Percentiles rank a stretch among this genome's conserved stretches.
These are phyloP conservation scores for Rousettus leschenaultii DNA, from an alignment of 2,113 vertebrate species.

Conservation along the genomic window DNA sequence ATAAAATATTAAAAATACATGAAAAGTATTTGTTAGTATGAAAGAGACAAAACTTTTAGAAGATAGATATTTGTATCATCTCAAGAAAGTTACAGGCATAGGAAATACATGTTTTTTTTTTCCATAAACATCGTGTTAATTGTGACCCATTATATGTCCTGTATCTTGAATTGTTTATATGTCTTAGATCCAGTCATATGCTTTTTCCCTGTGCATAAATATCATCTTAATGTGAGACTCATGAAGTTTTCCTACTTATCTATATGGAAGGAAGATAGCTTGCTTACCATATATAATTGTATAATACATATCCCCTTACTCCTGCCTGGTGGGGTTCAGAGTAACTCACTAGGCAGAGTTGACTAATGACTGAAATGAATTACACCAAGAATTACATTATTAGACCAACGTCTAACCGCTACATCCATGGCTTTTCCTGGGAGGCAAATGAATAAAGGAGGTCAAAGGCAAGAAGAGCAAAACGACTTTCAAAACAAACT, in stretches of 20 bases:
- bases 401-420: background rate
- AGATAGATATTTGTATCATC: no score
- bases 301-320: constrained; percentile 70
- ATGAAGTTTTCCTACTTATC: background rate
- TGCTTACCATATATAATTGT: background rate
- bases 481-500: background rate
- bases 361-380: constrained; percentile 70
- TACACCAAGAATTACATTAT: background rate
- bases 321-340: constrained; percentile 61
- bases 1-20: background rate
- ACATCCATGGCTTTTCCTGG: background rate
- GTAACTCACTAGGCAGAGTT: constrained; percentile 51
- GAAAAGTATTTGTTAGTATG: background rate
- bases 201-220: background rate
- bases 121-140: background rate
- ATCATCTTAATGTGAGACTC: background rate
- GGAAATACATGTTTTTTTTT: background rate
- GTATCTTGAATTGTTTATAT: background rate
- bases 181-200: background rate
- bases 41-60: background rate
- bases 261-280: background rate
- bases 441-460: background rate
- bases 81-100: background rate
- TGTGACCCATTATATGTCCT: background rate
- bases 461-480: background rate